A percentile compares a stretch with the other conserved stretches of the same genome.
These are phyloP conservation scores for Macroglossus sobrinus DNA, from an alignment of 2,113 vertebrate genomes.

Conservation along the genomic window DNA sequence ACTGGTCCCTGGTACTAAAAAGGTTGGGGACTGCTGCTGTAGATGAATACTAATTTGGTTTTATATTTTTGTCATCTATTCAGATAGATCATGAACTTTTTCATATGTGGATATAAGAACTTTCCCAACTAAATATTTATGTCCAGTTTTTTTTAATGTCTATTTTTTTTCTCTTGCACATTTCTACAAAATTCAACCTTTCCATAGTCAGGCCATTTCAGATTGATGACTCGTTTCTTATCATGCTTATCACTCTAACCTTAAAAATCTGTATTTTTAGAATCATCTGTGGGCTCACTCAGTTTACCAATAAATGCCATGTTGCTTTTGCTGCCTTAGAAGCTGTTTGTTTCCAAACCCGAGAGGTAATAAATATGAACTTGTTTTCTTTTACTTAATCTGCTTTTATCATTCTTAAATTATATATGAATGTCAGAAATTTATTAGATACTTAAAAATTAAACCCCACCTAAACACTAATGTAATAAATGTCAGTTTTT, in stretches of 20 bases:
- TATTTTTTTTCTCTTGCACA: background rate
- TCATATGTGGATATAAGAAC: background rate
- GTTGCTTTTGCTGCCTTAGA: constrained; percentile 98
- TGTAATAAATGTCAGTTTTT: background rate
- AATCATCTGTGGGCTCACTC: constrained; percentile 98
- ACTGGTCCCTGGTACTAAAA: too few species aligned
- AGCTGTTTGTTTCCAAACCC: constrained; percentile 97
- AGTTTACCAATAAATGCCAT: constrained; percentile 98
- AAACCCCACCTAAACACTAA: background rate
- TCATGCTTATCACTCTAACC: background rate
- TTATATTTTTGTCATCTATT: background rate
- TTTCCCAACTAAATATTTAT: background rate
- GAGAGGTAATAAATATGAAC: constrained; percentile 88
- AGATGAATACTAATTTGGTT: constrained; percentile 3
- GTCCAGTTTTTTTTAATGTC: background rate
- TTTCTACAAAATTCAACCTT: constrained; percentile 1
- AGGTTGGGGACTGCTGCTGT: too few species aligned
- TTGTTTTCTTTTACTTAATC: background rate
- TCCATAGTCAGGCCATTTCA: background rate
- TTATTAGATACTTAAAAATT: constrained; percentile 2
- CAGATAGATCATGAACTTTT: background rate
- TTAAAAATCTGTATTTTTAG: constrained; percentile 79
- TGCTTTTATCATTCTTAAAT: background rate
- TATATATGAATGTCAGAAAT: background rate
- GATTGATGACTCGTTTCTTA: background rate